Conservation (phyloP, 2,888 invertebrate species). For the Nipponacmea schrenckii region DNA sequence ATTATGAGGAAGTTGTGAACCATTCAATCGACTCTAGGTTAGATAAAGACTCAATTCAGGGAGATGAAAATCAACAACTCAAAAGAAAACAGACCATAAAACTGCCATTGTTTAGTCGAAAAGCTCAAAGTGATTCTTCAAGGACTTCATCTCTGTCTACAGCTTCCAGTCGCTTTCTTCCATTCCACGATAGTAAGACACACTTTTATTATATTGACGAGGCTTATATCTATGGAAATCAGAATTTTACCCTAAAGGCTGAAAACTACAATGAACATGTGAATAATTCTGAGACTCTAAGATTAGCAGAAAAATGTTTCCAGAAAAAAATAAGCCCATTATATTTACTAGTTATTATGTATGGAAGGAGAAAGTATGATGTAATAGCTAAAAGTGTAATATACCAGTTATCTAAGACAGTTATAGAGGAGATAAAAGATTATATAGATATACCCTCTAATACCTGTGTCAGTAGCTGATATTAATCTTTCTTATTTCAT, state of each 20-base stretch:
- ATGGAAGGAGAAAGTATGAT: slow-evolving; percentile 41
- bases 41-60: too few species aligned
- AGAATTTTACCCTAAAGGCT: slow-evolving; percentile 11
- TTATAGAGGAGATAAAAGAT: slow-evolving; percentile 30
- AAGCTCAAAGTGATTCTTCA: neutral
- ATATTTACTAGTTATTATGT: slow-evolving; percentile 45
- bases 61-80: too few species aligned
- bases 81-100: neutral
- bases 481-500: too few species aligned
- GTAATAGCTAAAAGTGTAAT: slow-evolving; percentile 30
- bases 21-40: neutral
- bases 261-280: neutral
- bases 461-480: slow-evolving; percentile 35
- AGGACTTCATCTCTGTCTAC: neutral
- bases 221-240: neutral
- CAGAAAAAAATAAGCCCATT: slow-evolving; percentile 47
- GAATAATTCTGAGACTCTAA: slow-evolving; percentile 19
- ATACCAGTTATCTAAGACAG: slow-evolving; percentile 25
- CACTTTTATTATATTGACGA: neutral
- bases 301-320: slow-evolving; percentile 50
- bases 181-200: neutral
- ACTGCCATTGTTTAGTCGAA: neutral
- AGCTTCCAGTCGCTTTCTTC: neutral
- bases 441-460: slow-evolving; percentile 24
- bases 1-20: neutral